These are phyloP conservation scores for Rhinophrynus dorsalis DNA, from an alignment of 2,797 vertebrate species.

Conservation along the genomic window DNA sequence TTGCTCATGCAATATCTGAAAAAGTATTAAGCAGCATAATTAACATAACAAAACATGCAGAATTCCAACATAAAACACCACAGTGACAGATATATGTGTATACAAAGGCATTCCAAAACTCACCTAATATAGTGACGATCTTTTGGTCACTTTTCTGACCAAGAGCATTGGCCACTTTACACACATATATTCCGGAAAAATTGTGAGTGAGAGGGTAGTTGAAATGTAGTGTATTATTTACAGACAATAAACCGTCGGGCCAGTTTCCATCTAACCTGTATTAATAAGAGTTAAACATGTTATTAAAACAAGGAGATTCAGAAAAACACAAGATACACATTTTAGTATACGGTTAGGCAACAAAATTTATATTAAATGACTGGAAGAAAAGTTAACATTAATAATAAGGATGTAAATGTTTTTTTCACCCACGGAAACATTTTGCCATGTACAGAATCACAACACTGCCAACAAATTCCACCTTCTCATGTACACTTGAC, in stretches of 20 bases:
- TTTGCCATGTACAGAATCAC: no score
- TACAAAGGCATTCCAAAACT: conserved; percentile 64
- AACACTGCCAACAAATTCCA: no score
- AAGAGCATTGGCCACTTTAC: conserved; percentile 87
- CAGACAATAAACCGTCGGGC: conserved; percentile 82
- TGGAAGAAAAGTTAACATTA: no score
- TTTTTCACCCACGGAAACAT: no score
- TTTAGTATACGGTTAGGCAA: neutral
- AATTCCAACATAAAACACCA: no score
- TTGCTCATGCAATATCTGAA: no score
- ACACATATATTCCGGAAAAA: conserved; percentile 90
- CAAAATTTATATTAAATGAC: no score
- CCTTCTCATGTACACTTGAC: no score
- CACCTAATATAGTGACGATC: conserved; percentile 87
- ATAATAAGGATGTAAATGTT: no score
- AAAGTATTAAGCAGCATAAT: no score
- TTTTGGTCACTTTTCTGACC: conserved; percentile 81
- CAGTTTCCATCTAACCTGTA: conserved; percentile 84
- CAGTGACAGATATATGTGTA: no score
- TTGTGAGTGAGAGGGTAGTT: conserved; percentile 83
- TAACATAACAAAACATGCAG: no score
- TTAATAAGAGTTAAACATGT: conserved; percentile 30
- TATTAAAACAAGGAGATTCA: neutral
- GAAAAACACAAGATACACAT: neutral
- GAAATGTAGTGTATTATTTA: conserved; percentile 86